A percentile compares a stretch with the other conserved stretches of the same genome.
These are phyloP conservation scores for Piliocolobus tephrosceles DNA, from an alignment of 2,113 vertebrate species.

Conservation along the genomic window DNA sequence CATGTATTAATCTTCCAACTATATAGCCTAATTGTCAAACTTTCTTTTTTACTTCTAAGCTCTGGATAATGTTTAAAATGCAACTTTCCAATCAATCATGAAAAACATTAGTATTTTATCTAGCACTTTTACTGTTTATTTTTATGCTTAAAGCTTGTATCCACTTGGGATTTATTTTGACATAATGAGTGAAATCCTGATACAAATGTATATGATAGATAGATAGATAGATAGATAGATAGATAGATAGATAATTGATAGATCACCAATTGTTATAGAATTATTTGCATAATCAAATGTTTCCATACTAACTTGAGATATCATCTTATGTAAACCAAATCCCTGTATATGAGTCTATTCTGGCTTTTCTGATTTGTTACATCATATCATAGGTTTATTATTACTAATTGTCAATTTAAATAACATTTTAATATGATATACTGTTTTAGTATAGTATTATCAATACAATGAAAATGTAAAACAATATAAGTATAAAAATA, in stretches of 20 bases:
- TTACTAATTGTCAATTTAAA: neutral
- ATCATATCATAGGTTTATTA: neutral
- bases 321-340: neutral
- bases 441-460: neutral
- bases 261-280: neutral
- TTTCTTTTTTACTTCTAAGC: neutral
- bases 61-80: neutral
- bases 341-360: neutral
- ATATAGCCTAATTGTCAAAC: neutral
- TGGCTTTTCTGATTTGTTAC: neutral
- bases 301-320: neutral
- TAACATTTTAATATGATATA: neutral
- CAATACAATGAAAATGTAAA: neutral
- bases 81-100: neutral
- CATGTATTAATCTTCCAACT: neutral
- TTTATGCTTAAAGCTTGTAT: neutral
- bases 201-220: neutral
- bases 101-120: neutral
- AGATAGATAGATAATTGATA: neutral
- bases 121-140: neutral
- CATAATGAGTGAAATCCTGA: neutral
- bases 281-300: neutral
- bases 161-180: neutral
- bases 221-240: neutral
- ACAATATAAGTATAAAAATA: neutral